Evolutionary conservation across 2,888 invertebrate species (phyloP).

Genomic region (Eilema caniola): DNA sequence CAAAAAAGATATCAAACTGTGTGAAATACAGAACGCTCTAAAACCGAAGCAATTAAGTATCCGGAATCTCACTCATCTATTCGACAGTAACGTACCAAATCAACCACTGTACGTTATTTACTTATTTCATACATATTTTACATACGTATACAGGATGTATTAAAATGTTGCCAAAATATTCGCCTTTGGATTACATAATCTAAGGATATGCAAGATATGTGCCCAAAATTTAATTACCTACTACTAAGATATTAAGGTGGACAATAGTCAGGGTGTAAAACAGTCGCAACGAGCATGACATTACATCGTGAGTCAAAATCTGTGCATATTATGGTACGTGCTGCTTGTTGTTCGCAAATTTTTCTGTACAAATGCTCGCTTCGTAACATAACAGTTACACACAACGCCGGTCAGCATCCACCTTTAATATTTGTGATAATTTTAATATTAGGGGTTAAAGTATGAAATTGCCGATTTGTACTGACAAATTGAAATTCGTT

Average conservation of each 20-base stretch:
- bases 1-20: too few species aligned
- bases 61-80: neutral
- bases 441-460: too few species aligned
- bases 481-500: too few species aligned
- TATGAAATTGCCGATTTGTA: too few species aligned
- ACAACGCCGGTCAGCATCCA: neutral
- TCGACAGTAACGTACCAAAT: neutral
- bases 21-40: too few species aligned
- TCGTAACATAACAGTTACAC: too few species aligned
- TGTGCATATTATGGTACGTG: too few species aligned
- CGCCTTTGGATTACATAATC: neutral
- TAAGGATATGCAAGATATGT: conserved; percentile 17
- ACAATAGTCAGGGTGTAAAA: neutral
- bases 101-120: neutral
- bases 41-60: too few species aligned
- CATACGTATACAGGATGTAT: neutral
- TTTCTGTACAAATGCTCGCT: too few species aligned
- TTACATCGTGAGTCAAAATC: neutral
- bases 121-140: neutral
- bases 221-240: conserved; percentile 1
- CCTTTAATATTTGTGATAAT: neutral
- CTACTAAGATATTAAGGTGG: neutral
- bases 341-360: neutral
- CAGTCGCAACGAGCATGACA: neutral
- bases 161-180: conserved; percentile 5